Percentiles rank a stretch among this genome's conserved stretches.
These are phyloP conservation scores for Pseudochromis fuscus DNA, from an alignment of 2,797 vertebrate genomes.

Conservation along the genomic window DNA sequence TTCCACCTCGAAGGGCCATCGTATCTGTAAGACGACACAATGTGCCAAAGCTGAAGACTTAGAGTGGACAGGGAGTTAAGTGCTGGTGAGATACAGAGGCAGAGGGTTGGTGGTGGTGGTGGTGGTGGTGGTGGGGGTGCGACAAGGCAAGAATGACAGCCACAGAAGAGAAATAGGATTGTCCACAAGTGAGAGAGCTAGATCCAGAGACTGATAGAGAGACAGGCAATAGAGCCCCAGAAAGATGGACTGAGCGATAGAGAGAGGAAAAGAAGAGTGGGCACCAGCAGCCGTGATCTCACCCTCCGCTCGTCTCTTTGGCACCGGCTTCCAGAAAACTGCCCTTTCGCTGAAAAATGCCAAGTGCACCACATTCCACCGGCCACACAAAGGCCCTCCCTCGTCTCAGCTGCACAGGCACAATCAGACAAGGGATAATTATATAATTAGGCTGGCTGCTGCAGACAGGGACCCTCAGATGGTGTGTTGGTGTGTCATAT, in stretches of 20 bases:
- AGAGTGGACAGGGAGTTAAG: slow-evolving; percentile 24
- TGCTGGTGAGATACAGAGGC: neutral
- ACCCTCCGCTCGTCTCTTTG: slow-evolving; percentile 74
- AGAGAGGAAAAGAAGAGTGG: slow-evolving; percentile 72
- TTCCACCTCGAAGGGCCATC: slow-evolving; percentile 60
- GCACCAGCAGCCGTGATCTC: slow-evolving; percentile 84
- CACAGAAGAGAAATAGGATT: slow-evolving; percentile 56
- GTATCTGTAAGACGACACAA: slow-evolving; percentile 36
- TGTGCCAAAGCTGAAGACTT: slow-evolving; percentile 28
- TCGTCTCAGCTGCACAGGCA: slow-evolving; percentile 76
- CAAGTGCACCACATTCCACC: slow-evolving; percentile 84
- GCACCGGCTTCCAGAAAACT: slow-evolving; percentile 81
- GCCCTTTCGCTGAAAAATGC: slow-evolving; percentile 88
- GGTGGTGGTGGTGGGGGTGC: too few species aligned
- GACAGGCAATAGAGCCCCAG: slow-evolving; percentile 20
- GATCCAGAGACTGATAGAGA: slow-evolving; percentile 51
- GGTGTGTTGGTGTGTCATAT: slow-evolving; percentile 74
- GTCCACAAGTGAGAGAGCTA: slow-evolving; percentile 48
- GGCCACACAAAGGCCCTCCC: slow-evolving; percentile 81
- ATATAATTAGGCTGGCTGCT: slow-evolving; percentile 79
- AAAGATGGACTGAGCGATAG: slow-evolving; percentile 49
- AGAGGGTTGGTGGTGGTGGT: too few species aligned
- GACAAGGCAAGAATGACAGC: neutral
- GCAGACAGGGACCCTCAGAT: slow-evolving; percentile 72
- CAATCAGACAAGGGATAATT: slow-evolving; percentile 84